phyloP scores from a whole-genome alignment of 2,113 vertebrate species.

The Globicephala melas region DNA sequence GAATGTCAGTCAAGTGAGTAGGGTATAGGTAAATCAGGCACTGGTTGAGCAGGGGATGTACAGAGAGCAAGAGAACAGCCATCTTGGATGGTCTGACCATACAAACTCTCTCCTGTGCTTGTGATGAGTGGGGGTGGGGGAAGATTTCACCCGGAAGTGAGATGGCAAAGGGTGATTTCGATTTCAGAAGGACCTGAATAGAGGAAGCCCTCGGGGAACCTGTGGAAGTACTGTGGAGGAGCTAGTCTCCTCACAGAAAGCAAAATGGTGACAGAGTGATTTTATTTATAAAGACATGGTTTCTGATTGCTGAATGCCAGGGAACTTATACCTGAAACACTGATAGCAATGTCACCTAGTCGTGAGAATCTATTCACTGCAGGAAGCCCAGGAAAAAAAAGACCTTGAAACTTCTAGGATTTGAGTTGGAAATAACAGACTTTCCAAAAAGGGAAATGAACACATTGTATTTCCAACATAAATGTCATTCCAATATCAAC shows the following conservation, averaged over 20 bases:
- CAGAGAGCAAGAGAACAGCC: neutral
- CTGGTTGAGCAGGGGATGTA: neutral
- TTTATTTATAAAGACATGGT: neutral
- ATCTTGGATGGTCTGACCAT: neutral
- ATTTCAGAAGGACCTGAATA: neutral
- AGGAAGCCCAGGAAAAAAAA: neutral
- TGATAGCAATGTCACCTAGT: neutral
- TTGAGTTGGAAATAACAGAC: neutral
- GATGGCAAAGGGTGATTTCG: neutral
- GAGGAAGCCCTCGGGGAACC: neutral
- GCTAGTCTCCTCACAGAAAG: neutral
- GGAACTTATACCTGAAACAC: neutral
- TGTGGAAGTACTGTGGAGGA: neutral
- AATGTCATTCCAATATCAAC: neutral
- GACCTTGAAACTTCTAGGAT: neutral
- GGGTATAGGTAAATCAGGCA: neutral
- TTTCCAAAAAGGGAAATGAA: conserved; percentile 14
- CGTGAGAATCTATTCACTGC: neutral
- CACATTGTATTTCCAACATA: neutral
- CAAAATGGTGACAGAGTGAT: neutral
- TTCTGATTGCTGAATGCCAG: neutral
- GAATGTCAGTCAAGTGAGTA: neutral
- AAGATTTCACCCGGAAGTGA: neutral
- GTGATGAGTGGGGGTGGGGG: neutral
- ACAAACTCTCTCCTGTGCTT: neutral